Percentiles rank a stretch among this genome's conserved stretches.
Evolutionary conservation across 2,113 vertebrate species (phyloP).

Genomic region (Coptodon bakossiorum): DNA sequence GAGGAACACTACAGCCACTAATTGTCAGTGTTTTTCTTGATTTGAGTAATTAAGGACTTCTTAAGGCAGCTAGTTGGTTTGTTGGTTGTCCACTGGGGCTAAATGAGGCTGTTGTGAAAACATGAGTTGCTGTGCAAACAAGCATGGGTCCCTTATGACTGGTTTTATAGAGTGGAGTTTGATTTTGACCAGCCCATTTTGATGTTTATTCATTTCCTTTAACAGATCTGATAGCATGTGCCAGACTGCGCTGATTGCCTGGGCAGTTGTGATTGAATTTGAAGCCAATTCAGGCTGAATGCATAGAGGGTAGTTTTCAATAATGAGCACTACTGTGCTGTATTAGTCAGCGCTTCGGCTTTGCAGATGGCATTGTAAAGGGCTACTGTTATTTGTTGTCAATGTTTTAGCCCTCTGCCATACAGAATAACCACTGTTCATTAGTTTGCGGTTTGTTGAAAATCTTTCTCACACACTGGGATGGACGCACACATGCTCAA

Average conservation of each 20-base stretch:
- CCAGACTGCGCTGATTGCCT: conserved; percentile 35
- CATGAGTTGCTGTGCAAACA: conserved; percentile 36
- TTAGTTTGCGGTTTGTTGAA: conserved; percentile 48
- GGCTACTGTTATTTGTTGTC: conserved; percentile 1
- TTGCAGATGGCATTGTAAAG: conserved; percentile 30
- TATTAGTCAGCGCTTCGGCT: neutral
- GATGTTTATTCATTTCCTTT: conserved; percentile 36
- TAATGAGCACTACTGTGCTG: neutral
- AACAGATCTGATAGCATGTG: conserved; percentile 1
- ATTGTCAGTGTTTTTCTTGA: conserved; percentile 62
- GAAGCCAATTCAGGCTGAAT: conserved; percentile 35
- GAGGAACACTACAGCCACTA: conserved; percentile 54
- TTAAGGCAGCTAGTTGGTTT: conserved; percentile 44
- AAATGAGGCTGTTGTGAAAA: conserved; percentile 50
- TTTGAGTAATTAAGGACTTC: conserved; percentile 64
- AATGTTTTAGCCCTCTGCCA: neutral
- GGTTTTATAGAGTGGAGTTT: conserved; percentile 19
- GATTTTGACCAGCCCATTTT: conserved; percentile 31
- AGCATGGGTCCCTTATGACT: conserved; percentile 33
- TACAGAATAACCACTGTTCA: conserved; percentile 40
- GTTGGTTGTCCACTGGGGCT: conserved; percentile 48
- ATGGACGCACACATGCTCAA: neutral
- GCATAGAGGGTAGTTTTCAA: neutral
- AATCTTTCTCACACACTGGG: neutral
- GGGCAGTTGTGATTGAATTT: conserved; percentile 30